Evolutionary conservation across 2,113 vertebrate species (phyloP), one percentile per base, ranked within the genome.

Genomic region (Varanus salvator): DNA sequence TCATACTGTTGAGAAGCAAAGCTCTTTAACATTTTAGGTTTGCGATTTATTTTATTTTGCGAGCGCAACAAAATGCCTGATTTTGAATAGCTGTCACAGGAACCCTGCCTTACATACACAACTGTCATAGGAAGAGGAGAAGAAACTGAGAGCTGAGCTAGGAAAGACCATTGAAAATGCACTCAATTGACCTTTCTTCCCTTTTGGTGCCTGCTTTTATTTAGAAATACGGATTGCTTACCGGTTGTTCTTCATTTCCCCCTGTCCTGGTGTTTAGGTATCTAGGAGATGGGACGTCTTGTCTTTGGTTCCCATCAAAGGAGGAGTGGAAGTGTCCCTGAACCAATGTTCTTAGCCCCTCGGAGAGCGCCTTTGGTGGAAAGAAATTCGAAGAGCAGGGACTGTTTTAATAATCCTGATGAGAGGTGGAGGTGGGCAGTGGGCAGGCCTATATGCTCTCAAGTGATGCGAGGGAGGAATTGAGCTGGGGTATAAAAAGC

Each of bases 201-300:
- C 52, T 71, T 50, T 60, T 3, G 50, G 38, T 50, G 38, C 6
- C 44, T 2, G 21, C 68, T 69, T 34, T 80, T 64, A 71, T 57
- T 66, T 64, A 89, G 68, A n/a, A 6, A 38, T 23, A 44, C 3
- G 0, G 1, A 69, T 85, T 38, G 94, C 97, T 97, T 98, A 98
- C 97, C 97, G 95, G 93, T 90, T 88, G 76, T 66, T 94, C 96
- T 96, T 97, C 97, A 98, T 98, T 93, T 91, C 92, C 91, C 85
- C 82, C 91, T 94, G 88, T 94, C 89, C 83, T 91, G 89, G 72
- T 80, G 3, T 0, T 9, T 71, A 78, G 76, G 0, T 88, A 27
- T 44, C 92, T 92, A 93, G 76, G 34, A 29, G 27, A 76, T 78
- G 52, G 52, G 68, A 80, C 54, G 85, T 29, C 69, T 80, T 89